Conservation (phyloP, 2,797 vertebrate species). For the Hybognathus amarus region DNA sequence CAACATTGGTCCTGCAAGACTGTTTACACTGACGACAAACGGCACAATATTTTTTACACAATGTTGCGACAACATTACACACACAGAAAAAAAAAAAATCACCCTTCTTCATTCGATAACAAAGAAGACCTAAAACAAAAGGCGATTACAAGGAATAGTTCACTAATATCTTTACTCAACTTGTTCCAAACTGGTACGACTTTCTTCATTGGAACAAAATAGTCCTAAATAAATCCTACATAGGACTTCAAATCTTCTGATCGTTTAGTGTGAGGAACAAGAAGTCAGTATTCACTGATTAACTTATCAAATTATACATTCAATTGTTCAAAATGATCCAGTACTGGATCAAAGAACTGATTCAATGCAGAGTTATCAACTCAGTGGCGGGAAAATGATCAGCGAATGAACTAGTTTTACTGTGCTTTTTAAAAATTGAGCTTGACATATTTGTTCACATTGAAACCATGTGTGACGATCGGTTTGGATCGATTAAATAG, state of each 20-base stretch:
- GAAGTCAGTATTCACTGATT: background rate
- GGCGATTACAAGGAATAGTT: constrained; percentile 4
- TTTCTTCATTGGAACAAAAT: background rate
- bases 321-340: background rate
- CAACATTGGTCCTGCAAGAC: constrained; percentile 5
- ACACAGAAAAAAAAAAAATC: background rate
- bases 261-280: background rate
- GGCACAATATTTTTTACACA: constrained; percentile 19
- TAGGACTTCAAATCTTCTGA: background rate
- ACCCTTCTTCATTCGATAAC: constrained; percentile 2
- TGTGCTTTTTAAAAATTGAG: background rate
- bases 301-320: background rate
- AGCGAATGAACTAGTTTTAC: background rate
- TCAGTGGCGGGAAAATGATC: too few relatives aligned
- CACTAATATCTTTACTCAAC: background rate
- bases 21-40: constrained; percentile 1
- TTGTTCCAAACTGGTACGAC: background rate
- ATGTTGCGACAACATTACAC: constrained; percentile 18
- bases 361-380: background rate
- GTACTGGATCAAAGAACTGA: background rate
- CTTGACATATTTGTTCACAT: background rate
- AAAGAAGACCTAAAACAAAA: constrained; percentile 21
- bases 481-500: too few relatives aligned
- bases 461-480: background rate
- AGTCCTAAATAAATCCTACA: background rate